Conservation (phyloP, 30 jellyfish, hydroid and myxozoan genomes). For the Sanderia malayensis region DNA sequence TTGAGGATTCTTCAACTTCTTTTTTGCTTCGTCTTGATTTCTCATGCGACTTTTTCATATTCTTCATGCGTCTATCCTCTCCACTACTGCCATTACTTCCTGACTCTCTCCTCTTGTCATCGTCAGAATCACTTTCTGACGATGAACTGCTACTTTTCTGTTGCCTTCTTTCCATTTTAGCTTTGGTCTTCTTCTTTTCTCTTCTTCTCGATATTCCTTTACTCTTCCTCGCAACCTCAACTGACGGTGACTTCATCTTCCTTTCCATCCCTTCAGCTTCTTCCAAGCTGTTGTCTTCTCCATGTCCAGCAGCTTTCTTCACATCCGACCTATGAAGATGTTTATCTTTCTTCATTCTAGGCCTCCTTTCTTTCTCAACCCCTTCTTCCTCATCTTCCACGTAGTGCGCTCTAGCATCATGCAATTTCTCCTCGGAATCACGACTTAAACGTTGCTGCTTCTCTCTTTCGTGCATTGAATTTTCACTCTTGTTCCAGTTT, state of each 20-base stretch:
- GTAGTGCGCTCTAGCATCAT: no score
- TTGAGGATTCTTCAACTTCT: neutral
- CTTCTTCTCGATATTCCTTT: neutral
- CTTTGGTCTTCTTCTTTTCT: neutral
- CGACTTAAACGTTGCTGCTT: no score
- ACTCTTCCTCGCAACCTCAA: neutral
- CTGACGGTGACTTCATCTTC: neutral
- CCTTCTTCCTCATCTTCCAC: no score
- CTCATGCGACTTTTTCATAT: conserved; percentile 17
- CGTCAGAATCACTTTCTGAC: conserved; percentile 14
- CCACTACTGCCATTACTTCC: conserved; percentile 11
- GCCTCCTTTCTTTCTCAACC: neutral
- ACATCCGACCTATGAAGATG: neutral
- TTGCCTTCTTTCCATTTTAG: neutral
- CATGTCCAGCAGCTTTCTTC: neutral
- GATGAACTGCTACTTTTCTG: conserved; percentile 6
- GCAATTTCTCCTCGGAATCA: no score
- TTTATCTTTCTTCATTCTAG: neutral
- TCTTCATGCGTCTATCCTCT: neutral
- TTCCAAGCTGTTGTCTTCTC: neutral
- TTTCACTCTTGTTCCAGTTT: no score
- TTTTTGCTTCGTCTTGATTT: conserved; percentile 5
- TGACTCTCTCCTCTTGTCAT: neutral
- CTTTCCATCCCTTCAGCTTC: neutral
- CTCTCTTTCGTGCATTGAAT: no score